A percentile compares a stretch with the other conserved stretches of the same genome.
These are phyloP conservation scores for Menura novaehollandiae DNA, from an alignment of 2,113 vertebrate species.

Conservation along the genomic window DNA sequence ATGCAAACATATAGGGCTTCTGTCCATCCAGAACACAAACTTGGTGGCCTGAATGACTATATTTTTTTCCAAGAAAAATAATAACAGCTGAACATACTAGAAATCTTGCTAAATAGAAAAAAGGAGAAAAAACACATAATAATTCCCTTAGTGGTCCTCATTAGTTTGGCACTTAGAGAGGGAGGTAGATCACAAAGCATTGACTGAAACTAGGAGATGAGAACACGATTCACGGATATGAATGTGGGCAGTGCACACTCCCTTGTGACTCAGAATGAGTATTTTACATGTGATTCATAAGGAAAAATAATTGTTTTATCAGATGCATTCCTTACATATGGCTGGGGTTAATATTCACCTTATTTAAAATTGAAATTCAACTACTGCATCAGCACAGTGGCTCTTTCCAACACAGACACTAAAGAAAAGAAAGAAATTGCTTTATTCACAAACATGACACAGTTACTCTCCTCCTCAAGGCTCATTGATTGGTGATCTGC, in stretches of 20 bases:
- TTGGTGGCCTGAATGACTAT: background rate
- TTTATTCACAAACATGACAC: background rate
- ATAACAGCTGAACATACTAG: background rate
- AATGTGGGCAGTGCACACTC: slow-evolving; percentile 24
- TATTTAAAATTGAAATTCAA: slow-evolving; percentile 27
- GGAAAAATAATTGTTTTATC: slow-evolving; percentile 42
- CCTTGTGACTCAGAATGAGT: slow-evolving; percentile 31
- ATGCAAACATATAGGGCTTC: background rate
- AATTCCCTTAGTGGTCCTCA: background rate
- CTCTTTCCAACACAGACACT: background rate
- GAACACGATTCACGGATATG: slow-evolving; percentile 12
- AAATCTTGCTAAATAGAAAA: background rate
- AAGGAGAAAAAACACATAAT: background rate
- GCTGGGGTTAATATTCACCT: slow-evolving; percentile 2
- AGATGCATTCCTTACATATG: background rate
- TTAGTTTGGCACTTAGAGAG: background rate
- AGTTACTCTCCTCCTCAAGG: background rate
- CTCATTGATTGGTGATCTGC: background rate
- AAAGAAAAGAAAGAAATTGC: background rate
- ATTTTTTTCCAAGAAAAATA: background rate
- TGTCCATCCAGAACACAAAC: background rate
- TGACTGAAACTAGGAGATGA: background rate
- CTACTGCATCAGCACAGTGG: background rate
- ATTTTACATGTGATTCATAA: slow-evolving; percentile 31
- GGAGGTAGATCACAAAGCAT: background rate